Conservation (phyloP, 92 coral and sea anemone species). For the Pocillopora grandis region DNA sequence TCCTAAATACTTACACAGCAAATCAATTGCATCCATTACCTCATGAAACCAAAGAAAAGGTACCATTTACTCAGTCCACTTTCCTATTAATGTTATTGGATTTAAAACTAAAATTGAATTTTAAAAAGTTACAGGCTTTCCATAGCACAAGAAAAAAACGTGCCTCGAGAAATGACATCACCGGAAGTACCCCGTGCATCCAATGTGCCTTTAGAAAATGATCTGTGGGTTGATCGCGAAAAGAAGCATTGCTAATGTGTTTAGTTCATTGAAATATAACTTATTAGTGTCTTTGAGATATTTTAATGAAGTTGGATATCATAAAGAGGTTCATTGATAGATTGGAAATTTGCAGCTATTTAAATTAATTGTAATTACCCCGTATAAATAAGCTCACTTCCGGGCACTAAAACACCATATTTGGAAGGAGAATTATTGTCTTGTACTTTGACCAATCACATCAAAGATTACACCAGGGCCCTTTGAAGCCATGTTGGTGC, state of each 20-base stretch:
- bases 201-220: background rate
- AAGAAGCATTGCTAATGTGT: too few species aligned
- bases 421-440: constrained; percentile 54
- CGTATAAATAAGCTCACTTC: constrained; percentile 45
- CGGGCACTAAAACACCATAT: constrained; percentile 61
- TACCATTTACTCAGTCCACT: too few species aligned
- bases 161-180: background rate
- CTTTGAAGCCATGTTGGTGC: constrained; percentile 48
- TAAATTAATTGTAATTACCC: constrained; percentile 13
- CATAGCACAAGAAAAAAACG: too few species aligned
- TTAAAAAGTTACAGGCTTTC: too few species aligned
- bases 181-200: constrained; percentile 8
- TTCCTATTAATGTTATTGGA: too few species aligned
- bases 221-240: background rate
- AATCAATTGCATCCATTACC: too few species aligned
- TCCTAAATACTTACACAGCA: too few species aligned
- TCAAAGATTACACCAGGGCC: constrained; percentile 16
- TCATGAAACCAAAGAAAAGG: too few species aligned
- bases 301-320: background rate
- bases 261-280: background rate
- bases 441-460: constrained; percentile 58
- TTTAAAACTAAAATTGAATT: too few species aligned
- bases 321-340: background rate
- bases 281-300: background rate
- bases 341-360: background rate